Percentiles rank a stretch among this genome's conserved stretches.
phyloP scores from a whole-genome alignment of 2,888 invertebrate species.

The Melikaiella ostensackeni region DNA sequence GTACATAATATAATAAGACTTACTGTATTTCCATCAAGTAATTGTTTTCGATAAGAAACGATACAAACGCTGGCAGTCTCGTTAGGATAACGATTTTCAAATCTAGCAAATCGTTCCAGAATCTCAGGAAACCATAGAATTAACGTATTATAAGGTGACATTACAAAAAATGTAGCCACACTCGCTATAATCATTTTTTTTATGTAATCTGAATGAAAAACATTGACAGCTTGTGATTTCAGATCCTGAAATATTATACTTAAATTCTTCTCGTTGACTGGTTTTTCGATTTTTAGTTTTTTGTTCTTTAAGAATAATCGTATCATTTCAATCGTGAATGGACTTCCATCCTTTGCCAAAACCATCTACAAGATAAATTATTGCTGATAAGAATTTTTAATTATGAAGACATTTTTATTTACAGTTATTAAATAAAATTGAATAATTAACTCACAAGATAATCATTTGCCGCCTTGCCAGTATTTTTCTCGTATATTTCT shows the following conservation, averaged over 20 bases:
- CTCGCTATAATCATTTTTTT: constrained; percentile 11
- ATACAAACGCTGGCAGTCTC: constrained; percentile 87
- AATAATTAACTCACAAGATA: constrained; percentile 65
- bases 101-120: constrained; percentile 87
- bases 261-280: background rate
- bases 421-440: background rate
- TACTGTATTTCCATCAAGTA: constrained; percentile 4
- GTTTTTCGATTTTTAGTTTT: background rate
- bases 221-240: background rate
- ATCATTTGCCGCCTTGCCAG: constrained; percentile 77
- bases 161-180: background rate
- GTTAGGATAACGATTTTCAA: constrained; percentile 83
- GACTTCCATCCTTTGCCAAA: background rate
- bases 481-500: constrained; percentile 84
- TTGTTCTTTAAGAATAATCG: background rate
- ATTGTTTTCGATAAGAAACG: constrained; percentile 78
- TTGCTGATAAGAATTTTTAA: background rate
- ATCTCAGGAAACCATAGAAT: constrained; percentile 95
- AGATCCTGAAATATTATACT: background rate
- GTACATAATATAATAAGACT: background rate
- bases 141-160: constrained; percentile 90
- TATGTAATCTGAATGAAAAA: background rate
- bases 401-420: too few relatives aligned
- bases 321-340: background rate
- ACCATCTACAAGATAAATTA: background rate